phyloP scores from a whole-genome alignment of 2,113 vertebrate species.

The Procavia capensis region DNA sequence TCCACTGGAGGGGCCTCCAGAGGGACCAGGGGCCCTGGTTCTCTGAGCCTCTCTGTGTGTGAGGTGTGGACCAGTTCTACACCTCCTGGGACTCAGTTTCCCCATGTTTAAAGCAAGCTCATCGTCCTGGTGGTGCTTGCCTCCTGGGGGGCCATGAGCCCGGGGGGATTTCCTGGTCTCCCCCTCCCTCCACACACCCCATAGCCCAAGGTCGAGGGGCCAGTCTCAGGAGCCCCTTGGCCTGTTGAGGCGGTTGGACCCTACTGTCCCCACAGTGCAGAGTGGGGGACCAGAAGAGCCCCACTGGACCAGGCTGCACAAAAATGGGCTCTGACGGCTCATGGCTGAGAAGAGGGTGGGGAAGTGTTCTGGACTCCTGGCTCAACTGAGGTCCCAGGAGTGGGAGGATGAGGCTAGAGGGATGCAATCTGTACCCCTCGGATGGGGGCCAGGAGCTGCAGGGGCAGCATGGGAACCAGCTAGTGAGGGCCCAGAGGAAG shows the following conservation, averaged over 20 bases:
- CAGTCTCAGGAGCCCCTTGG: not conserved
- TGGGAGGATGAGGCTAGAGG: not conserved
- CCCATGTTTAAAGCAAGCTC: not conserved
- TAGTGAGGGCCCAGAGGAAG: not conserved
- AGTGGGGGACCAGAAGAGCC: not conserved
- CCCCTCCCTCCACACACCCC: not conserved
- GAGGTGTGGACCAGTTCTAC: not conserved
- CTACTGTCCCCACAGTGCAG: not conserved
- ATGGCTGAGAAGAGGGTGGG: not conserved
- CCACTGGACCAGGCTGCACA: rapidly evolving
- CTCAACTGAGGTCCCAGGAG: not conserved
- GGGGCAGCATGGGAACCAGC: not conserved
- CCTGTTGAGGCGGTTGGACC: rapidly evolving
- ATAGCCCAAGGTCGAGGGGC: not conserved
- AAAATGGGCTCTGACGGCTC: not conserved
- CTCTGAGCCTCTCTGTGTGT: not conserved
- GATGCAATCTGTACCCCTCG: not conserved
- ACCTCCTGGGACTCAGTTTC: not conserved
- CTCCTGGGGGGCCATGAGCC: not conserved
- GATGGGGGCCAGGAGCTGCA: not conserved
- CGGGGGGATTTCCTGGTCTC: not conserved
- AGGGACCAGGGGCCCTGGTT: not conserved
- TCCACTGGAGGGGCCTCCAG: not conserved
- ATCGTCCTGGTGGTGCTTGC: rapidly evolving
- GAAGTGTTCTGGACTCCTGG: not conserved